A percentile compares a stretch with the other conserved stretches of the same genome.
Evolutionary conservation across 2,113 vertebrate species (phyloP).

Genomic region (Lepidothrix coronata): DNA sequence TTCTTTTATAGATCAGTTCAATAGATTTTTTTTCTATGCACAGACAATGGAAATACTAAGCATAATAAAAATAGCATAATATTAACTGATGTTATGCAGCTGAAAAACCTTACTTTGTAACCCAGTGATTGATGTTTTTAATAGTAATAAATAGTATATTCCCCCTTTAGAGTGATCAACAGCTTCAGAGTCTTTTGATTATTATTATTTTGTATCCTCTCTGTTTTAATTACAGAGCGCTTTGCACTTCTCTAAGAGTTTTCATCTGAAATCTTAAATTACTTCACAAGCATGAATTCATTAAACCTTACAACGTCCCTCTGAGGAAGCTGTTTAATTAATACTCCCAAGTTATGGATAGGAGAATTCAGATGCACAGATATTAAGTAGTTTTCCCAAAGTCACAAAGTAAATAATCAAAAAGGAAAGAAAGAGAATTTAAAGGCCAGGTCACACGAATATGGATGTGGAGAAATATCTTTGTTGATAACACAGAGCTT

Average conservation of each 20-base stretch:
- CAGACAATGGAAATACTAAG: not conserved
- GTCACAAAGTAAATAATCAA: not conserved
- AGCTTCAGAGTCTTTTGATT: not conserved
- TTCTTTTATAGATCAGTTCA: not conserved
- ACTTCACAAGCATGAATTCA: conserved; percentile 10
- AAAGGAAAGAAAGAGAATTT: not conserved
- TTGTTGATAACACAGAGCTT: not conserved
- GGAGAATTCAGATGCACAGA: not conserved
- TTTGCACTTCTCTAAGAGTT: not conserved
- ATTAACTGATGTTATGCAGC: not conserved
- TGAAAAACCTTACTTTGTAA: not conserved
- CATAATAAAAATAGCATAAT: not conserved
- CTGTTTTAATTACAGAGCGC: not conserved
- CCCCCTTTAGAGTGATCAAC: not conserved
- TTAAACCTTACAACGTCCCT: not conserved
- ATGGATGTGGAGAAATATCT: not conserved
- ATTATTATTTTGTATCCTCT: not conserved
- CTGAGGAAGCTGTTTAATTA: conserved; percentile 28
- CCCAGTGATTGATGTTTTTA: not conserved
- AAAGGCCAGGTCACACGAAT: not conserved
- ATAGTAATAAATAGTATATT: not conserved
- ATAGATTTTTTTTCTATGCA: not conserved
- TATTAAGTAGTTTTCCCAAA: not conserved
- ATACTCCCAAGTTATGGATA: not conserved
- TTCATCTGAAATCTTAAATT: conserved; percentile 46